Conservation (phyloP, 2,113 vertebrate genomes). For the Amphilophus citrinellus region DNA sequence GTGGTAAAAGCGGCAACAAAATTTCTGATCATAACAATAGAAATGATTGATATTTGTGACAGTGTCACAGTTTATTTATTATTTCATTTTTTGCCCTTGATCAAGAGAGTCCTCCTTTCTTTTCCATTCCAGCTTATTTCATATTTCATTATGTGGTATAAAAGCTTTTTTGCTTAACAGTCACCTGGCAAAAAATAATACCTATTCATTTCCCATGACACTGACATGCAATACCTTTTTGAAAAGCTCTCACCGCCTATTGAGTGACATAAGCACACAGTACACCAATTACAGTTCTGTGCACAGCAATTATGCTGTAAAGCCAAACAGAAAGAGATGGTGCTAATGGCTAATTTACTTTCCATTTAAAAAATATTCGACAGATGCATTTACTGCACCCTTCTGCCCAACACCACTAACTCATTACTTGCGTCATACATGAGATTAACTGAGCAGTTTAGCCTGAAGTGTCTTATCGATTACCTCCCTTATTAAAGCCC, state of each 20-base stretch:
- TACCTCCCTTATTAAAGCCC: constrained; percentile 50
- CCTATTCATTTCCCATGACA: constrained; percentile 15
- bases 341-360: constrained; percentile 27
- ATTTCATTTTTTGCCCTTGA: background rate
- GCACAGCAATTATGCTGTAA: constrained; percentile 15
- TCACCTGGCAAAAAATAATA: constrained; percentile 33
- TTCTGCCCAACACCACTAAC: background rate
- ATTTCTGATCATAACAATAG: background rate
- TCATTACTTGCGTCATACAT: constrained; percentile 37
- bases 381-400: constrained; percentile 25
- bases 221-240: constrained; percentile 23
- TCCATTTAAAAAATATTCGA: constrained; percentile 31
- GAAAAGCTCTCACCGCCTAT: background rate
- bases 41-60: background rate
- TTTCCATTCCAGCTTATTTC: background rate
- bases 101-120: background rate
- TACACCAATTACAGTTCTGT: constrained; percentile 12
- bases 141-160: background rate
- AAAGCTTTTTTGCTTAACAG: background rate
- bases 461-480: constrained; percentile 63
- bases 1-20: background rate
- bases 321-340: constrained; percentile 21
- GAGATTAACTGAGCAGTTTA: constrained; percentile 54
- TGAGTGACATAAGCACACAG: constrained; percentile 8
- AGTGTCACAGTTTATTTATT: background rate